Percentiles rank a stretch among this genome's conserved stretches.
Evolutionary conservation across 2,797 vertebrate genomes (phyloP).

Genomic region (Betta splendens): DNA sequence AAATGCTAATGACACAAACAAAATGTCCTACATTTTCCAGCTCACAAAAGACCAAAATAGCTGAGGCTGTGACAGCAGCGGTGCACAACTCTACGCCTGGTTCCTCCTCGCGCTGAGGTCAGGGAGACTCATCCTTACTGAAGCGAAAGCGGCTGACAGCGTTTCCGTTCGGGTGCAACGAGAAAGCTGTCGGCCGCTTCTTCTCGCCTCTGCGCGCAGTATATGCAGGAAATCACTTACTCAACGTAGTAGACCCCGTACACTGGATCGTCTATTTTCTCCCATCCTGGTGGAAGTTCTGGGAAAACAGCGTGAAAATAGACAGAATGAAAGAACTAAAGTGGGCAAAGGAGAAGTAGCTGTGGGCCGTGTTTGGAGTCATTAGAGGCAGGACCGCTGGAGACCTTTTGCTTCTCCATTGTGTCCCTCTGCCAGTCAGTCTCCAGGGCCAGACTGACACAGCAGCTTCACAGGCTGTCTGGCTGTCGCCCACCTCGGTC

Average conservation of each 20-base stretch:
- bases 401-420: constrained; percentile 43
- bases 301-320: constrained; percentile 50
- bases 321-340: constrained; percentile 26
- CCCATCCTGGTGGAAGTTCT: constrained; percentile 99
- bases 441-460: constrained; percentile 44
- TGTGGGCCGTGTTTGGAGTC: constrained; percentile 25
- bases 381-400: constrained; percentile 27
- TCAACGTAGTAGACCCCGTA: constrained; percentile 99
- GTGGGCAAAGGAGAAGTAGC: constrained; percentile 18
- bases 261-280: constrained; percentile 98
- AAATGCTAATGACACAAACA: constrained; percentile 52
- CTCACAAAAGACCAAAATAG: constrained; percentile 41
- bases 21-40: constrained; percentile 62
- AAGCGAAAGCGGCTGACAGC: constrained; percentile 4
- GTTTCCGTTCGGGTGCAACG: constrained; percentile 5
- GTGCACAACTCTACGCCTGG: background rate
- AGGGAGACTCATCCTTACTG: constrained; percentile 16
- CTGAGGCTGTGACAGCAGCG: constrained; percentile 9
- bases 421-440: constrained; percentile 52
- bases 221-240: constrained; percentile 83
- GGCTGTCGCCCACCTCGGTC: constrained; percentile 5
- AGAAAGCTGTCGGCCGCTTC: background rate
- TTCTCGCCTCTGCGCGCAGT: background rate
- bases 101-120: constrained; percentile 27
- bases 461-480: constrained; percentile 42